These are phyloP conservation scores for human (Homo sapiens) DNA, from an alignment of 2,113 vertebrate genomes.

Conservation along the genomic window DNA sequence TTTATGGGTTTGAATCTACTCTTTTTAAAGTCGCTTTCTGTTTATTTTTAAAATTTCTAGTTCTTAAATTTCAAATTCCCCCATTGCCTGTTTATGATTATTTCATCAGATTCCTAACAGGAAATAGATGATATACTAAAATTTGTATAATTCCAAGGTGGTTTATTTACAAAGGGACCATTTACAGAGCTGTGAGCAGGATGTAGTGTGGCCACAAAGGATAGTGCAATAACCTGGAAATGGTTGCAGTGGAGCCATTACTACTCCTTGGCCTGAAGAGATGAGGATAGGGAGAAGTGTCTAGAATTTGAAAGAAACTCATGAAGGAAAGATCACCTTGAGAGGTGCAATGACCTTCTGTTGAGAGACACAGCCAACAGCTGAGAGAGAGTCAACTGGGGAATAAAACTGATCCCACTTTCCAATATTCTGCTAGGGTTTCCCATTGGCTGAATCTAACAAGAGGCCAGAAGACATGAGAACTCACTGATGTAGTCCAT, in stretches of 20 bases:
- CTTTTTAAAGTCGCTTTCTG: neutral
- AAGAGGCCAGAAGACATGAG: neutral
- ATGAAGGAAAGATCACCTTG: neutral
- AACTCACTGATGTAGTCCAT: neutral
- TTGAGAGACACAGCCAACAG: neutral
- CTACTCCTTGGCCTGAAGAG: neutral
- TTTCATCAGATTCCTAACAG: neutral
- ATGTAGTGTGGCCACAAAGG: neutral
- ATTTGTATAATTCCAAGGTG: neutral
- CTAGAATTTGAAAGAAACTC: neutral
- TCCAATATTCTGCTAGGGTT: neutral
- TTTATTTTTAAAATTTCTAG: neutral
- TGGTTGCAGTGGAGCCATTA: neutral
- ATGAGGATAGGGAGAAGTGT: neutral
- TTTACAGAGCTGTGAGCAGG: neutral
- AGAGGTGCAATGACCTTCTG: neutral
- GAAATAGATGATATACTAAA: neutral
- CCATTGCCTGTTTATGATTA: neutral
- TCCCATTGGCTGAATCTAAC: neutral
- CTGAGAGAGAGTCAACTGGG: neutral
- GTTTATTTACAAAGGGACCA: neutral
- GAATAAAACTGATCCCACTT: neutral
- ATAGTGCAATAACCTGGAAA: neutral
- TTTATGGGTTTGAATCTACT: neutral
- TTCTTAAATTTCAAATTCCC: neutral